Conservation (phyloP, 1,140 invertebrate species). For the Glossosoma conforme region DNA sequence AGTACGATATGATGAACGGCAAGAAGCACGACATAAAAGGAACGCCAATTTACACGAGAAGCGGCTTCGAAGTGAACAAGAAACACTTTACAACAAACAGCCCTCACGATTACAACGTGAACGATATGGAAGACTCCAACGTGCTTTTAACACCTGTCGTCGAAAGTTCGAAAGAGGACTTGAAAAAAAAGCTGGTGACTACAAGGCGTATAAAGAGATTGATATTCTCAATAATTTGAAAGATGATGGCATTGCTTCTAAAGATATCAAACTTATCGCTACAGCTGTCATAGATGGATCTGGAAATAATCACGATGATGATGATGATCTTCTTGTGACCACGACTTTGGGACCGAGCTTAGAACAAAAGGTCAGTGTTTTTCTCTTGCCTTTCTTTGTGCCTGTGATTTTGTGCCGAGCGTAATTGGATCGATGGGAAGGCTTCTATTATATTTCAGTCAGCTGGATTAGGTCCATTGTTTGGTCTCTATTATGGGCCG, state of each 20-base stretch:
- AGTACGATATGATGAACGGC: no score
- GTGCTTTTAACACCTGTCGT: conserved; percentile 15
- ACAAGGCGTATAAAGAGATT: conserved; percentile 40
- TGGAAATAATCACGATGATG: conserved; percentile 32
- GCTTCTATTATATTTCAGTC: no score
- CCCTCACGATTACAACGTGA: not conserved
- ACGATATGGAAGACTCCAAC: conserved; percentile 1
- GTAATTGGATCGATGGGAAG: no score
- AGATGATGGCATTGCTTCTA: conserved; percentile 45
- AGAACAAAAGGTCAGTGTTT: conserved; percentile 42
- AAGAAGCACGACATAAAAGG: conserved; percentile 2
- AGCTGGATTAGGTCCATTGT: no score
- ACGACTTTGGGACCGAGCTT: conserved; percentile 48
- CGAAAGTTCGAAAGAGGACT: conserved; percentile 23
- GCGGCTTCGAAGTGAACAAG: not conserved
- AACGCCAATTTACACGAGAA: not conserved
- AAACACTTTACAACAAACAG: not conserved
- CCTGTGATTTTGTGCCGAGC: no score
- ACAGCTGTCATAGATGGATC: conserved; percentile 35
- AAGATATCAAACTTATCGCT: conserved; percentile 43
- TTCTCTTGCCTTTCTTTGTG: not conserved
- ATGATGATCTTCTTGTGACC: conserved; percentile 31
- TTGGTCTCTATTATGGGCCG: no score
- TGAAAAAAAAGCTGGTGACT: conserved; percentile 36
- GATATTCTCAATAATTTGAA: conserved; percentile 43